phyloP scores from a whole-genome alignment of 1,140 invertebrate genomes.

The Cylas formicarius region DNA sequence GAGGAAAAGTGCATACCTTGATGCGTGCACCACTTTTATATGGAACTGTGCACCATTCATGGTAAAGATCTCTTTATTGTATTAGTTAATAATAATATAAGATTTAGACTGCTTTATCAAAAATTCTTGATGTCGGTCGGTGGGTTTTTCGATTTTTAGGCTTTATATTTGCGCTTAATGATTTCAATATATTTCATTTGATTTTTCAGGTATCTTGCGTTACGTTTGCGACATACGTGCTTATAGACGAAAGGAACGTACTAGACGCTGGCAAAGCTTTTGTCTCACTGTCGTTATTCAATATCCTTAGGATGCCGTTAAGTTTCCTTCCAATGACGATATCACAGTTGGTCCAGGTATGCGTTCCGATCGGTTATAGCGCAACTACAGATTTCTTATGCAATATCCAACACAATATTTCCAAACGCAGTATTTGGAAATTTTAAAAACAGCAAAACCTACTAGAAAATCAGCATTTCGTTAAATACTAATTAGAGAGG shows the following conservation, averaged over 20 bases:
- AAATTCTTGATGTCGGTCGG: background rate
- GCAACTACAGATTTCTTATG: background rate
- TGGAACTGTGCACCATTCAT: constrained; percentile 94
- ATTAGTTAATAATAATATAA: background rate
- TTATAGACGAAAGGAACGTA: constrained; percentile 72
- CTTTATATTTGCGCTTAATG: constrained; percentile 9
- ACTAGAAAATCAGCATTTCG: background rate
- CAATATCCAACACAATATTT: background rate
- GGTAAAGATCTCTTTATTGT: constrained; percentile 49
- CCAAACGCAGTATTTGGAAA: background rate
- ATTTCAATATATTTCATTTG: background rate
- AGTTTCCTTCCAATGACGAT: constrained; percentile 84
- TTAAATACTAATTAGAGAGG: too few species aligned
- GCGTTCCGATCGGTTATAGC: constrained; percentile 31
- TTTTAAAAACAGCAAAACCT: background rate
- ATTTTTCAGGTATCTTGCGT: constrained; percentile 71
- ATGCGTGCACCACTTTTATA: constrained; percentile 82
- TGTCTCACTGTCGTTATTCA: constrained; percentile 94
- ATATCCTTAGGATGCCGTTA: constrained; percentile 90
- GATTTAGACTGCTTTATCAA: background rate
- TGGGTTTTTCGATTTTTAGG: constrained; percentile 2
- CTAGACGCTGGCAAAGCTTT: constrained; percentile 87
- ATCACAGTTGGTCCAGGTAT: constrained; percentile 80
- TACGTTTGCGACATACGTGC: constrained; percentile 84
- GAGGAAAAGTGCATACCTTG: constrained; percentile 75